A percentile compares a stretch with the other conserved stretches of the same genome.
These are phyloP conservation scores for Bombus pascuorum DNA, from an alignment of 1,140 invertebrate species.

Conservation along the genomic window DNA sequence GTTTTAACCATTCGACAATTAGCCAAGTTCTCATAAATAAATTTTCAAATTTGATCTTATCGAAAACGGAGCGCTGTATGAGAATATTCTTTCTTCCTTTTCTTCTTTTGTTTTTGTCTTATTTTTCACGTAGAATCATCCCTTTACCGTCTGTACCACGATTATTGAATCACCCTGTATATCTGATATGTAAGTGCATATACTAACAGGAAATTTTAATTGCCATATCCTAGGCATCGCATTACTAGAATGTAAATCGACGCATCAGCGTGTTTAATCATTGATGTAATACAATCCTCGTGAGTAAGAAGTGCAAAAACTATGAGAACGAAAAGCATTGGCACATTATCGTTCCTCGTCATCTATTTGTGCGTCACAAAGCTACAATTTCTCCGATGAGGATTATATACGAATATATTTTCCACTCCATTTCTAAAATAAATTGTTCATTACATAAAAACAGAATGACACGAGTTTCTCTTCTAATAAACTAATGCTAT, in stretches of 20 bases:
- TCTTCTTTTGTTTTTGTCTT: too few species aligned
- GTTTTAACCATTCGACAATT: too few species aligned
- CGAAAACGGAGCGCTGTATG: too few species aligned
- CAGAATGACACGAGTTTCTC: too few species aligned
- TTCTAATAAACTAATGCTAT: not conserved
- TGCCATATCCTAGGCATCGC: not conserved
- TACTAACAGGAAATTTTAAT: not conserved
- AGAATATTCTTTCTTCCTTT: too few species aligned
- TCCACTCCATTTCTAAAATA: not conserved
- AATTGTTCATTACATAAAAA: not conserved
- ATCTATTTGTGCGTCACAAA: too few species aligned
- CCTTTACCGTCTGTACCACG: not conserved
- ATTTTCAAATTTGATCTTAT: too few species aligned
- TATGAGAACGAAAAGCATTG: not conserved
- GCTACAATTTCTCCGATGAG: not conserved
- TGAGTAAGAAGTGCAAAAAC: not conserved
- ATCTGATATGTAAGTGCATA: not conserved
- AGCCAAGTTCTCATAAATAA: too few species aligned
- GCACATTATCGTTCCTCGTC: not conserved
- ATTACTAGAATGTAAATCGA: not conserved
- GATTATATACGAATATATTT: not conserved
- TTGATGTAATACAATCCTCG: slow-evolving; percentile 28
- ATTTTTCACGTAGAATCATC: not conserved
- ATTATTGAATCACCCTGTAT: not conserved
- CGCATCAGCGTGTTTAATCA: slow-evolving; percentile 4